Evolutionary conservation across 1,140 invertebrate species (phyloP).

Genomic region (Littorina saxatilis): DNA sequence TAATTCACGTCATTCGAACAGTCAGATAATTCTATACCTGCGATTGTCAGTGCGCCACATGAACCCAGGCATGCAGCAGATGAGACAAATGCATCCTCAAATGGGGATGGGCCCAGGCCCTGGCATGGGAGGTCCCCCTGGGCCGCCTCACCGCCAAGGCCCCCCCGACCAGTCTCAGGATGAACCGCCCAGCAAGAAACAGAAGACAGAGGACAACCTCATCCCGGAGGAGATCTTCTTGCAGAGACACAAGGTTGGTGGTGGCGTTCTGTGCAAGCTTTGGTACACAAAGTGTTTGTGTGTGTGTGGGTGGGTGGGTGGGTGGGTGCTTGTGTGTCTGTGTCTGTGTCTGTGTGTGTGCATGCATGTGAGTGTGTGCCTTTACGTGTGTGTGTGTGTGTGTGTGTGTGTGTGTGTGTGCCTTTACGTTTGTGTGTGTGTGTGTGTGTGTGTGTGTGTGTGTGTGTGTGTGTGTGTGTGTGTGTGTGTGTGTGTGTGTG

Average conservation of each 20-base stretch:
- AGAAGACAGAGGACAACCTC: slow-evolving; percentile 93
- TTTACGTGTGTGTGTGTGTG: neutral
- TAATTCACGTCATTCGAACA: too few relatives aligned
- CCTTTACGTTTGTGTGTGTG: too few relatives aligned
- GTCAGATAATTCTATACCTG: too few relatives aligned
- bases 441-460: too few relatives aligned
- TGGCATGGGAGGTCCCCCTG: slow-evolving; percentile 45
- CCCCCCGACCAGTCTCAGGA: slow-evolving; percentile 79
- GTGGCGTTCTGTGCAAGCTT: too few relatives aligned
- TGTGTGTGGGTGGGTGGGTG: too few relatives aligned
- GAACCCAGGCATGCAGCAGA: slow-evolving; percentile 57
- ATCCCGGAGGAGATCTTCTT: slow-evolving; percentile 92
- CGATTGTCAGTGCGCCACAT: slow-evolving; percentile 54
- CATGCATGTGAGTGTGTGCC: neutral
- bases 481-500: too few relatives aligned
- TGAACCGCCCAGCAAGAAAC: slow-evolving; percentile 91
- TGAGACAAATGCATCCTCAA: too few relatives aligned
- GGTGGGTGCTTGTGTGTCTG: too few relatives aligned
- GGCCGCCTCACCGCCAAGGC: slow-evolving; percentile 53
- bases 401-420: too few relatives aligned
- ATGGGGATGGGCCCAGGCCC: slow-evolving; percentile 43
- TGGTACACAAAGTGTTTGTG: too few relatives aligned
- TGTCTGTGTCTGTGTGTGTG: neutral
- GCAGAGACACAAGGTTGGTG: slow-evolving; percentile 79
- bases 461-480: too few relatives aligned